phyloP scores from a whole-genome alignment of 1,140 invertebrate genomes.

The Drosophila tani region DNA sequence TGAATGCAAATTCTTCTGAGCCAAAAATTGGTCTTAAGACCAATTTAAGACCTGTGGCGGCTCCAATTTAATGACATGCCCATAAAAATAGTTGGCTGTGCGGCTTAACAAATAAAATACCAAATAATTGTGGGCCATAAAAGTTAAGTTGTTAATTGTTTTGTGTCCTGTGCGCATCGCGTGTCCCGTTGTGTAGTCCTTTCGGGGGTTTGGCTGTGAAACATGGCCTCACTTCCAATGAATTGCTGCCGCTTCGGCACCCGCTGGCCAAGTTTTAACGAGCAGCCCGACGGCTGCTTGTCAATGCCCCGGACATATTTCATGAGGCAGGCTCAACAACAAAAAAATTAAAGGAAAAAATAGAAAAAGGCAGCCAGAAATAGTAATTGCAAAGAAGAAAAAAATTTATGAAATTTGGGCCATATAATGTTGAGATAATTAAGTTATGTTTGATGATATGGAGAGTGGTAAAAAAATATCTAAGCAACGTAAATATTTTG shows the following conservation, averaged over 20 bases:
- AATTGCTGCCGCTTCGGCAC: conserved; percentile 42
- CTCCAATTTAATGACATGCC: conserved; percentile 59
- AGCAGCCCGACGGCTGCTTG: conserved; percentile 49
- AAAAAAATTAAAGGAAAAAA: conserved; percentile 12
- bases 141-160: conserved; percentile 80
- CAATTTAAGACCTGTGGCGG: conserved; percentile 23
- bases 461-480: not conserved
- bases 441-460: not conserved
- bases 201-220: conserved; percentile 14
- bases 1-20: conserved; percentile 59
- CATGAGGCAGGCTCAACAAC: conserved; percentile 33
- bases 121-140: conserved; percentile 80
- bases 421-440: too few species aligned
- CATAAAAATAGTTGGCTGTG: conserved; percentile 68
- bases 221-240: conserved; percentile 41
- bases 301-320: conserved; percentile 69
- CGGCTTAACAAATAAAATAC: conserved; percentile 72
- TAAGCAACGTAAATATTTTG: not conserved
- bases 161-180: conserved; percentile 57
- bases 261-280: conserved; percentile 60
- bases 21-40: conserved; percentile 18
- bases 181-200: conserved; percentile 44
- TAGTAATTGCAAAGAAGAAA: not conserved
- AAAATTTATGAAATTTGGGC: not conserved
- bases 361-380: conserved; percentile 7